Evolutionary conservation across 1,140 invertebrate species (phyloP), one percentile per base, ranked within the genome.

Genomic region (Drosophila virilis): DNA sequence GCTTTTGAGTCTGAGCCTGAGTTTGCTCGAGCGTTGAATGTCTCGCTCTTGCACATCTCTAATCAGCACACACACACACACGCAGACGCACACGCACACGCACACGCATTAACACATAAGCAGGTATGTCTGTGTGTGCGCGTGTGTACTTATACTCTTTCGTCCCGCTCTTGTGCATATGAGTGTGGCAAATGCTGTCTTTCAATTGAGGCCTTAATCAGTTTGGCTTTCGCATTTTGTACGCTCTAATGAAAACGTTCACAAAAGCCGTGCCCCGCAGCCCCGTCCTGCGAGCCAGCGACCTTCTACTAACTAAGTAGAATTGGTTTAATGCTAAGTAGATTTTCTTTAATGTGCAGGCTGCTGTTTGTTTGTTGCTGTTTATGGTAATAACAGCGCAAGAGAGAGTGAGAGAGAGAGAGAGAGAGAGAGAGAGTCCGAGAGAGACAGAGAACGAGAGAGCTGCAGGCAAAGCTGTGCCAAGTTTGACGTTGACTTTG

Each of bases 251-350:
- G 67, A 75, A 71, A 75, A 71, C 59, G 73, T 55, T 71, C 59
- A 57, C 65, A 74, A 69, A 61, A 74, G 60, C 73, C 35, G 51
- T 48, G 46, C 22, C 22, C 22, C 22, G 22, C 22, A 6, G 38
- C 38, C 38, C 38, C 38, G 38, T 38, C 17, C 40, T 35, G 22
- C 35, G 43, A 17, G 13, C 13, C 15, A 1, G 17, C 17, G 5
- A 1, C 42, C 7, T 22, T 7, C 35, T 48, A 17, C 22, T 32
- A 15, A 32, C 42, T 46, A 70, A 70, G 51, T 74, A 57, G 81
- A 84, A 85, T 84, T 84, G 82, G 81, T 84, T 85, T 85, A 85
- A 68, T 85, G 82, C 59, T 85, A 85, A 85, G 81, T 86, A 81
- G 81, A 85, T 85, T 85, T 85, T 48, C 70, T 57, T 55, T 77